A percentile compares a stretch with the other conserved stretches of the same genome.
Conservation (phyloP, 2,888 invertebrate species). For the Phaedon cochleariae region DNA sequence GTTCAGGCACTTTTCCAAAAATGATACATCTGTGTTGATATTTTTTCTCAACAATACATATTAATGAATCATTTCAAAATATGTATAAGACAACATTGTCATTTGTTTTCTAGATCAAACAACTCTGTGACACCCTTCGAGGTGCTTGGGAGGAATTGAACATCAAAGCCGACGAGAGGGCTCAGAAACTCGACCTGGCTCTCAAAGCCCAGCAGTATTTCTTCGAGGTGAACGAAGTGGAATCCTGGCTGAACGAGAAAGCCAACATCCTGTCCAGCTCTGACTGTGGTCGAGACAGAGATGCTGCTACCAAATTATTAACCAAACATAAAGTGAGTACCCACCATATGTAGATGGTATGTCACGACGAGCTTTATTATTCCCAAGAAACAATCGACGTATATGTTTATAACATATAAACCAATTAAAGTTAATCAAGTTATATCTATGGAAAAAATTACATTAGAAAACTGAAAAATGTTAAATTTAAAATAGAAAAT, state of each 20-base stretch:
- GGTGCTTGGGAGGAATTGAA: conserved; percentile 80
- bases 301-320: conserved; percentile 89
- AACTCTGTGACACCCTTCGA: conserved; percentile 76
- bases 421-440: no score
- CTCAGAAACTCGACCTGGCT: conserved; percentile 82
- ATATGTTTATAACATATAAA: no score
- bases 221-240: conserved; percentile 91
- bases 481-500: no score
- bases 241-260: conserved; percentile 91
- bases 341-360: background rate
- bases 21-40: no score
- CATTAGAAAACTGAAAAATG: no score
- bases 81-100: no score
- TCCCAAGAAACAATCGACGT: no score
- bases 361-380: no score
- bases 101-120: conserved; percentile 68
- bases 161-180: conserved; percentile 74
- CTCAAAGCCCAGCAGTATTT: conserved; percentile 91
- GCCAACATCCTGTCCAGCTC: conserved; percentile 82
- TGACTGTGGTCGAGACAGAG: conserved; percentile 89
- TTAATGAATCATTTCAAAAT: no score
- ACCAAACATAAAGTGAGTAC: conserved; percentile 89
- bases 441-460: no score
- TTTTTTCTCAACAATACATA: no score
- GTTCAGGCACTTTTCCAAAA: no score